Base-by-base conservation (phyloP, 64 coral and sea anemone species). In the Exaiptasia diaphana region DNA sequence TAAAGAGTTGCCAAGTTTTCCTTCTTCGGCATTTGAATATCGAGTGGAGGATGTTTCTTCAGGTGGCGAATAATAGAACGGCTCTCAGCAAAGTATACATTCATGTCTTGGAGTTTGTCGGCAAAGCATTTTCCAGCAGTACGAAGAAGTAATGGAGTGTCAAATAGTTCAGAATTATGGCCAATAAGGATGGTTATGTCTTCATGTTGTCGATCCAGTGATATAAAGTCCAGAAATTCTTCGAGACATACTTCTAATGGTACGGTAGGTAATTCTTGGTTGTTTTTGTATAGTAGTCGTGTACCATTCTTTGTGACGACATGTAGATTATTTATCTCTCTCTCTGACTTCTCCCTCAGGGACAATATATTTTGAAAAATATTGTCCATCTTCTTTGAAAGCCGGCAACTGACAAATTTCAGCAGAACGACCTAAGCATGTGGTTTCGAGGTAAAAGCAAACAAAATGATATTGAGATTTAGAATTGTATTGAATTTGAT, bases 331-430 rank as follows among this genome's bases (percentile, higher is more conserved):
- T 77, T 55, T 77, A 76, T 42, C 32, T 0, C 49, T 27, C n/a
- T 46, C 15, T 9, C n/a, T 17, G 7, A 59, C 55, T 59, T 59
- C 18, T 26, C 22, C 22, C 29, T 59, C 29, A 59, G 55, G 18
- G 14, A 22, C 55, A 2, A 59, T 21, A 23, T 6, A 59, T 59
- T 59, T 59, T 26, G 55, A 59, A 2, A 59, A 59, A 26, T 9
- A 59, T 26, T 21, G 7, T 23, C 71, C 71, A 74, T 52, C 41
- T 69, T 82, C 63, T 0, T 53, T 67, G 22, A 82, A 34, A 50
- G 63, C 79, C 46, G 74, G 57, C 31, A 88, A 41, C 25, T 88
- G 86, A 75, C 86, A 68, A 21, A 88, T 41, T 71, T 88, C 85
- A 2, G 85, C 74, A n/a, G 45, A 41, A 42, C 64, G 74, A 1